Base-by-base conservation (phyloP, 2,888 invertebrate species). In the Hypomecis punctinalis region DNA sequence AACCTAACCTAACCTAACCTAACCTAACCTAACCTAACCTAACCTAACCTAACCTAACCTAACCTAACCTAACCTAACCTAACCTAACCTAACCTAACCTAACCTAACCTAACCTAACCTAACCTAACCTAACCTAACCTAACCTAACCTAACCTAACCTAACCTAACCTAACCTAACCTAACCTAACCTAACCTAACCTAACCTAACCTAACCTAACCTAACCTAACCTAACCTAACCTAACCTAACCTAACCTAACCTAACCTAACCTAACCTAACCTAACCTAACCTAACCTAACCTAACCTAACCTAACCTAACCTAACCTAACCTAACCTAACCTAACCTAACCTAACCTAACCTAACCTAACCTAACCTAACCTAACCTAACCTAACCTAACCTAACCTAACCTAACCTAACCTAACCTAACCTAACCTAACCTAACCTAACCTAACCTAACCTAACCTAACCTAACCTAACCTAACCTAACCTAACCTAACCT, bases 101-200 rank as follows among this genome's bases (percentile, higher is more conserved):
- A 66, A 67, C 65, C 37, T 37, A 55, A 45, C 48, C 48, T 48
- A 48, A 48, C 48, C 48, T 48, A 48, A 53, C 53, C 61, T 61
- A 61, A 63, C 63, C 67, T 68, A 66, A 70, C 68, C 70, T 68
- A 68, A 70, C 68, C 70, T 69, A 69, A 71, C 68, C 71, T 67
- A 67, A 68, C 68, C 68, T 68, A 67, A 68, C 66, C 70, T 69
- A 68, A 68, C 71, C 71, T 71, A 69, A 69, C 71, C 72, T 72
- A 70, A 70, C 72, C 72, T 70, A 37, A 37, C 37, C 37, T 37
- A 37, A 37, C 37, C 70, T 68, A 67, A 70, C 72, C 72, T 70
- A 68, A 68, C 71, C 71, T 72, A 68, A 66, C 72, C 72, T 66
- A 70, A 70, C 72, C 72, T 70, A 66, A 67, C 70, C 69, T 69